Conservation (phyloP, 2,113 vertebrate genomes). For the Zonotrichia leucophrys region DNA sequence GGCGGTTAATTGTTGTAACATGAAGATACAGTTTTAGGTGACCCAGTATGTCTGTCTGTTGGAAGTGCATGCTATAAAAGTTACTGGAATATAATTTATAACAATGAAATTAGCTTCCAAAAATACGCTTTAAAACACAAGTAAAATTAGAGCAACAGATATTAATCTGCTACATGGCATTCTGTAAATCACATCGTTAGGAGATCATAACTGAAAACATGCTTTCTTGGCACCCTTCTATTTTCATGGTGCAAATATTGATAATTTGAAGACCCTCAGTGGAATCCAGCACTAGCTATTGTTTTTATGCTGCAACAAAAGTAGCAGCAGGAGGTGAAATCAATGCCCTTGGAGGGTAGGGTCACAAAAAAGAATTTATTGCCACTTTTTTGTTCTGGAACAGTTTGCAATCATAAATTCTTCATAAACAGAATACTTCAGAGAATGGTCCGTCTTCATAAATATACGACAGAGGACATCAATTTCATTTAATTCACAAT, state of each 20-base stretch:
- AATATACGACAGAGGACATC: conserved; percentile 98
- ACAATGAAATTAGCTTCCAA: conserved; percentile 56
- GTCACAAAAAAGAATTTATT: conserved; percentile 92
- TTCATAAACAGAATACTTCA: conserved; percentile 96
- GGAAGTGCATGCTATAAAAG: conserved; percentile 29
- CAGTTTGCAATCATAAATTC: conserved; percentile 97
- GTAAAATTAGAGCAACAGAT: conserved; percentile 73
- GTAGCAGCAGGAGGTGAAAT: conserved; percentile 87
- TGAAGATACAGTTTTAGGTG: conserved; percentile 17
- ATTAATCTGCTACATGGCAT: conserved; percentile 53
- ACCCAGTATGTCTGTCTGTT: background rate
- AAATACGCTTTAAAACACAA: conserved; percentile 63
- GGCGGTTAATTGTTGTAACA: conserved; percentile 27
- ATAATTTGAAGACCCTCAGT: conserved; percentile 85
- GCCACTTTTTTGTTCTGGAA: conserved; percentile 92
- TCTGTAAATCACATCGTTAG: conserved; percentile 69
- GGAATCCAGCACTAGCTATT: conserved; percentile 83
- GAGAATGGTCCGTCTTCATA: conserved; percentile 95
- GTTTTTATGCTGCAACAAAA: conserved; percentile 89
- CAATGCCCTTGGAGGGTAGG: conserved; percentile 90
- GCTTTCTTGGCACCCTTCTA: conserved; percentile 69
- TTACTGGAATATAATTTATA: conserved; percentile 46
- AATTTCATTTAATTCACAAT: conserved; percentile 99
- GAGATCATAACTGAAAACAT: conserved; percentile 64
- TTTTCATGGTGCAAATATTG: conserved; percentile 85